phyloP scores from a whole-genome alignment of 2,888 invertebrate genomes.

The Meteorus cinctellus region DNA sequence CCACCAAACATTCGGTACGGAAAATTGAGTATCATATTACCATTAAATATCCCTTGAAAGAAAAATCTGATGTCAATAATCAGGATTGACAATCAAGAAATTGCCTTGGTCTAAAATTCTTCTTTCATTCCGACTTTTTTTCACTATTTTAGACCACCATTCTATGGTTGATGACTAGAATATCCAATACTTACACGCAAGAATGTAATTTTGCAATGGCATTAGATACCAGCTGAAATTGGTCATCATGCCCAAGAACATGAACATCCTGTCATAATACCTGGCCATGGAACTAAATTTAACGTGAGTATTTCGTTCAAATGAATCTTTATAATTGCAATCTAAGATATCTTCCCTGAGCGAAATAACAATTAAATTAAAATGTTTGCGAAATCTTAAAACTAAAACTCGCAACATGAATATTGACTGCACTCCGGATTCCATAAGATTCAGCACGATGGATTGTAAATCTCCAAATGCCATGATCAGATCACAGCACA shows the following conservation, averaged over 20 bases:
- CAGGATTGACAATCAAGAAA: too few relatives aligned
- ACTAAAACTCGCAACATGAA: background rate
- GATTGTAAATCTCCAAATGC: slow-evolving; percentile 1
- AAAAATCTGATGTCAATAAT: background rate
- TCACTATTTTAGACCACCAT: too few relatives aligned
- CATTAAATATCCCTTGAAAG: background rate
- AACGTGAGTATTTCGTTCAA: slow-evolving; percentile 47
- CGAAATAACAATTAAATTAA: background rate
- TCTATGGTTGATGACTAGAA: too few relatives aligned
- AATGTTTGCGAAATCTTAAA: background rate
- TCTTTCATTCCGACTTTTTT: too few relatives aligned
- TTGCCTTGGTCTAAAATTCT: too few relatives aligned
- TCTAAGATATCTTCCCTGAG: background rate
- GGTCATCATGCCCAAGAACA: slow-evolving; percentile 34
- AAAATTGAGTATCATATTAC: slow-evolving; percentile 25
- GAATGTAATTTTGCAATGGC: slow-evolving; percentile 43
- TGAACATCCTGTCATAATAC: slow-evolving; percentile 38
- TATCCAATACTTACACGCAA: slow-evolving; percentile 41
- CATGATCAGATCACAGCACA: background rate
- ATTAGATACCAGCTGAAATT: slow-evolving; percentile 37
- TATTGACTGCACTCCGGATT: background rate
- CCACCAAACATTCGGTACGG: slow-evolving; percentile 46
- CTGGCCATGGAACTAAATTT: slow-evolving; percentile 42
- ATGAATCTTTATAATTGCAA: slow-evolving; percentile 19
- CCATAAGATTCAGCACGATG: slow-evolving; percentile 8